Evolutionary conservation across 2,797 vertebrate species (phyloP), one percentile per base, ranked within the genome.

Genomic region (Hippoglossus hippoglossus): DNA sequence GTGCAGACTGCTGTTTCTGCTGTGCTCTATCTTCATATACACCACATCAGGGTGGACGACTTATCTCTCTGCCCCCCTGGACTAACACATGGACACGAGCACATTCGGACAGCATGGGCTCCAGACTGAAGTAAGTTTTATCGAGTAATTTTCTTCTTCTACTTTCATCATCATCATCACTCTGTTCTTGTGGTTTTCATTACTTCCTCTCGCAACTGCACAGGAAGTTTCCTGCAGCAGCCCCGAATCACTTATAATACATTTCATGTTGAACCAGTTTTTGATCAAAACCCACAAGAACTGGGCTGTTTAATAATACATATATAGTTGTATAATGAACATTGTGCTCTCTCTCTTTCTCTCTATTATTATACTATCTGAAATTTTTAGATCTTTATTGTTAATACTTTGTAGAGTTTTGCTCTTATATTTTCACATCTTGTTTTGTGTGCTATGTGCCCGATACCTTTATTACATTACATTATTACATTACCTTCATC

Each of bases 91-190:
- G 92, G 93, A 88, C 91, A 81, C 82, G 77, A 71, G 21, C 49
- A 31, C 47, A 63, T 62, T 52, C 13, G 24, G 64, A 62, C 83
- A 94, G 19, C 79, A 95, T 95, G 94, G 94, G 94, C 77, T 94
- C 94, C 82, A 94, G 94, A 93, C 77, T 95, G 46, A 95, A 93
- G 94, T 95, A 90, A 92, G 93, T 86, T n/a, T 11, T 46, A 47
- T 56, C 21, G 3, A 61, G 31, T 56, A 1, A 19, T 52, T 75
- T 69, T 44, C 16, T 62, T 56, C 15, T 49, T 56, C 22, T 1
- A 12, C 50, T 62, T 73, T 54, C 51, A 67, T 85, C 81, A 70
- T 51, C 26, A 39, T 46, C 71, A 36, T 81, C 79, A 68, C 25
- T 76, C 63, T 84, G 80, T 68, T 86, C 75, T 89, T 88, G 85